These are phyloP conservation scores for Laterallus jamaicensis DNA, from an alignment of 2,113 vertebrate genomes.

Conservation along the genomic window DNA sequence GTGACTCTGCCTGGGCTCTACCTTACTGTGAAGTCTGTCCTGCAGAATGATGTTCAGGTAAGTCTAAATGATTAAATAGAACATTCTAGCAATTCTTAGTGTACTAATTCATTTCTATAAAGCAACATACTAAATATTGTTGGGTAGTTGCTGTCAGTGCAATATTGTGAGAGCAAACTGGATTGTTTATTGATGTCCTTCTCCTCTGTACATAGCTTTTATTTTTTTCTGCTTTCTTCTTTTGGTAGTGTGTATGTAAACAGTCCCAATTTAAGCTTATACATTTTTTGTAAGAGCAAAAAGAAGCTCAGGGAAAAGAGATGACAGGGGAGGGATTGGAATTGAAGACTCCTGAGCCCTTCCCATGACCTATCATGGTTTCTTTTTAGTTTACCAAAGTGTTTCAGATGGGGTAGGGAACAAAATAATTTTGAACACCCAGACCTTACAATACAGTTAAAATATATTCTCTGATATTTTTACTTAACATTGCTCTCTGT, in stretches of 20 bases:
- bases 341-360: background rate
- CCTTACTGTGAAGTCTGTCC: background rate
- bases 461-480: background rate
- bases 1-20: background rate
- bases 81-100: background rate
- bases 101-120: background rate
- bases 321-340: background rate
- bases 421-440: background rate
- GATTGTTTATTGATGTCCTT: background rate
- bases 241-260: background rate
- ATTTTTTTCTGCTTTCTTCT: background rate
- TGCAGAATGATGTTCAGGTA: background rate
- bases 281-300: background rate
- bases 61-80: background rate
- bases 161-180: background rate
- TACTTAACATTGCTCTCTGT: background rate
- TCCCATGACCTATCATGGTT: background rate
- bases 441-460: background rate
- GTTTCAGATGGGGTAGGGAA: background rate
- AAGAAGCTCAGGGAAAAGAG: background rate
- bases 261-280: background rate
- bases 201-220: background rate
- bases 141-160: background rate
- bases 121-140: background rate
- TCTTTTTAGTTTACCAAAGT: background rate